A percentile compares a stretch with the other conserved stretches of the same genome.
These are phyloP conservation scores for Myocastor coypus DNA, from an alignment of 2,113 vertebrate genomes.

Conservation along the genomic window DNA sequence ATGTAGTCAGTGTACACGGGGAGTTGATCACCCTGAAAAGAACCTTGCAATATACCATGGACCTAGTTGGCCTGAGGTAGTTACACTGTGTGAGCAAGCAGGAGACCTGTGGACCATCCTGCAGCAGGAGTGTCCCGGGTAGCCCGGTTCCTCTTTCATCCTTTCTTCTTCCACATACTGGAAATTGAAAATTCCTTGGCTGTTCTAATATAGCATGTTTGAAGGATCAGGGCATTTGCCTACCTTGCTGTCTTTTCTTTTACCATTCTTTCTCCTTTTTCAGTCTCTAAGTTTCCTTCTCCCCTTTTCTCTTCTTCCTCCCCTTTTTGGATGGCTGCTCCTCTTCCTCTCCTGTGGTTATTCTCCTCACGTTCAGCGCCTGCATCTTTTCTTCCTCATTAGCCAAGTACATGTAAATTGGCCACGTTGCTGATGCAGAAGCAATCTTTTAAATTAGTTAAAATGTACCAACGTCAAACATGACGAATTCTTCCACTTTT, in stretches of 20 bases:
- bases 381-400: conserved; percentile 77
- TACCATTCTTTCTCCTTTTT: neutral
- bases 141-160: neutral
- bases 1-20: too few relatives aligned
- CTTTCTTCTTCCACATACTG: neutral
- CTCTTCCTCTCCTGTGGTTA: neutral
- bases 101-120: neutral
- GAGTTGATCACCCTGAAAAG: neutral
- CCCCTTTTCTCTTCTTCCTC: neutral
- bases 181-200: neutral
- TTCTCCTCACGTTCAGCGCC: conserved; percentile 64
- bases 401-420: conserved; percentile 82
- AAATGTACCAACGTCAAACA: conserved; percentile 80
- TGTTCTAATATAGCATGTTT: neutral
- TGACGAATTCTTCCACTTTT: conserved; percentile 81
- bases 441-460: conserved; percentile 81
- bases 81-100: neutral
- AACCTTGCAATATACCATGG: accelerated
- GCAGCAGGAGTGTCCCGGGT: accelerated
- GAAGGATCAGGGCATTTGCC: neutral
- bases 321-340: neutral
- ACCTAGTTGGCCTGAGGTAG: neutral
- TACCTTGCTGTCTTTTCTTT: neutral
- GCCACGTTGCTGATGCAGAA: conserved; percentile 77
- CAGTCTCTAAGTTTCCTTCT: neutral